Base-by-base conservation (phyloP, 35 echinoderm and acorn worm species). In the Ophiothrix spiculata region DNA sequence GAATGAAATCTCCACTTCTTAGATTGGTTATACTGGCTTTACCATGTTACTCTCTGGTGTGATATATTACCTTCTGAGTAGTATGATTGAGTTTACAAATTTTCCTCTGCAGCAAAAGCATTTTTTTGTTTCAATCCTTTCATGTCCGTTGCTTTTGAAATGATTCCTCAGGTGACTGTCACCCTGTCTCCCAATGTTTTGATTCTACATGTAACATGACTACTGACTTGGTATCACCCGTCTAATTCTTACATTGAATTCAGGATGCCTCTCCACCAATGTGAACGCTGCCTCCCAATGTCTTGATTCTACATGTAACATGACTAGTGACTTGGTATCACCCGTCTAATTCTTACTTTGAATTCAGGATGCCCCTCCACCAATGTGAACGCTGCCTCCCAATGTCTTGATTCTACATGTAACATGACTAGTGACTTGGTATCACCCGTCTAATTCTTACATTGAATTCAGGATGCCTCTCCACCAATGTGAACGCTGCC, bases 291-390 rank as follows among this genome's bases (percentile, higher is more conserved):
- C 95, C 13, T 98, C 95, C 95, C 95, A 98, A 42, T 98, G 89
- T 80, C 95, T 91, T 0, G 95, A 90, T 64, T 98, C 95, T 13
- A 98, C 95, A 87, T 98, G 95, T 37, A 98, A 86, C 29, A 94
- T 28, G 63, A 94, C 75, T 40, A 98, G 75, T 29, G 81, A 75
- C 79, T 88, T 90, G 8, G 88, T 93, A 33, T 98, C 92, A 39
- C 95, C 95, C 95, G 94, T 98, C 86, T 98, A n/a, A n/a, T n/a
- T n/a, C n/a, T n/a, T n/a, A 94, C 95, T 89, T 98, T 98, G 63
- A 91, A n/a, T 49, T 94, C 92, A 32, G 85, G 89, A 91, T 98
- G 95, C 83, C 91, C 94, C 54, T 98, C 95, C 12, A 98, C 92
- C 63, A 94, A 56, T 28, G 85, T 76, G 37, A 98, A 98, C 0